Evolutionary conservation across 1,140 invertebrate species (phyloP), one percentile per base, ranked within the genome.

Genomic region (Zaprionus gabonicus): DNA sequence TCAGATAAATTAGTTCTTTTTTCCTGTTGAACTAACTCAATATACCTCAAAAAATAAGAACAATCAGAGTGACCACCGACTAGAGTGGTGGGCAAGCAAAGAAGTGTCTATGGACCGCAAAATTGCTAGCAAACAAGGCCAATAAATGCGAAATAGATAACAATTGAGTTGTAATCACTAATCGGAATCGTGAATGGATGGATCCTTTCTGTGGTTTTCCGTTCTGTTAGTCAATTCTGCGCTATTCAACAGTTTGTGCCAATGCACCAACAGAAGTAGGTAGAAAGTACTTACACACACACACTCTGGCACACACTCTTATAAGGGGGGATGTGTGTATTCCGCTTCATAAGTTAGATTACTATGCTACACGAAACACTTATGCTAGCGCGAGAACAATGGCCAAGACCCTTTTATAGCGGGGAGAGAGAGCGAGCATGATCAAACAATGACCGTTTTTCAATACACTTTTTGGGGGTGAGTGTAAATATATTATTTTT

Each of bases 401-500:
- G 70, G 57, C 36, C 36, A 67, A 81, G 77, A 74, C 78, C 81
- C 68, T 75, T 76, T 71, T 83, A 80, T 60, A 75, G 74, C 44
- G 49, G 44, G 20, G 46, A 12, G 20, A 56, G 25, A 13, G 53
- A 56, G 55, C 56, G 83, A 88, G 74, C 84, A 87, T 87, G 83
- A 68, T 81, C 83, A 87, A 87, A 87, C 83, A 87, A 87, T 83
- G 84, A 83, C 62, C 66, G 72, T 58, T 81, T 88, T 80, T 78
- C 80, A 80, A 80, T 80, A 78, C 59, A 62, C 7, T 31, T 82
- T 82, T 82, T 70, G 71, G 83, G 83, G 83, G 83, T 87, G 83
- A 81, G 83, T 87, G 81, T 81, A 87, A 80, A 80, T 76, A 85
- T 82, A 82, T 87, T 85, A 85, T 85, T 76, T 78, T 68, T 87